phyloP scores from a whole-genome alignment of 2,113 vertebrate genomes.

The Propithecus coquereli region DNA sequence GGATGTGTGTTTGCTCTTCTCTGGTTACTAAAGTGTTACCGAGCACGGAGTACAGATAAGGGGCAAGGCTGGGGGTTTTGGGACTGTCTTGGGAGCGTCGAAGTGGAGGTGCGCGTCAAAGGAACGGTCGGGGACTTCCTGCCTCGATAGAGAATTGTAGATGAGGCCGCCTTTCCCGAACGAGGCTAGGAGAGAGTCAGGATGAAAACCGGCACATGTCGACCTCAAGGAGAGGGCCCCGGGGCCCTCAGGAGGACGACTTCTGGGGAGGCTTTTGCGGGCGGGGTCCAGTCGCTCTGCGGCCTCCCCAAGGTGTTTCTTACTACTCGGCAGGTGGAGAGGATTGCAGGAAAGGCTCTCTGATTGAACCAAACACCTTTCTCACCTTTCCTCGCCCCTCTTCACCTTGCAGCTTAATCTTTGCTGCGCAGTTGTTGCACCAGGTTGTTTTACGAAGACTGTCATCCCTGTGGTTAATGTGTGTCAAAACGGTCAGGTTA shows the following conservation, averaged over 20 bases:
- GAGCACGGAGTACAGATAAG: neutral
- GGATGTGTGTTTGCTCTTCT: neutral
- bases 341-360: neutral
- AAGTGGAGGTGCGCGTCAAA: neutral
- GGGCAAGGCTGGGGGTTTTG: neutral
- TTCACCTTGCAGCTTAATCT: neutral
- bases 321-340: neutral
- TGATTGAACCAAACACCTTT: neutral
- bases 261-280: neutral
- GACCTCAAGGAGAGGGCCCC: neutral
- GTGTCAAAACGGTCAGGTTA: slow-evolving; percentile 30
- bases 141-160: neutral
- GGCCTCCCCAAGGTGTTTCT: neutral
- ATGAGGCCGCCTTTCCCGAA: neutral
- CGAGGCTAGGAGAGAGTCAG: neutral
- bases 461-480: slow-evolving; percentile 3
- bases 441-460: neutral
- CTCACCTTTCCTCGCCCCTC: neutral
- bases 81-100: neutral
- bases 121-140: neutral
- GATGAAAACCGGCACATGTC: neutral
- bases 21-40: neutral
- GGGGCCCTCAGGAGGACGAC: neutral
- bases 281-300: accelerated
- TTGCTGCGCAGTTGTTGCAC: neutral